These are phyloP conservation scores for Euproctis similis DNA, from an alignment of 2,888 invertebrate genomes.

Conservation along the genomic window DNA sequence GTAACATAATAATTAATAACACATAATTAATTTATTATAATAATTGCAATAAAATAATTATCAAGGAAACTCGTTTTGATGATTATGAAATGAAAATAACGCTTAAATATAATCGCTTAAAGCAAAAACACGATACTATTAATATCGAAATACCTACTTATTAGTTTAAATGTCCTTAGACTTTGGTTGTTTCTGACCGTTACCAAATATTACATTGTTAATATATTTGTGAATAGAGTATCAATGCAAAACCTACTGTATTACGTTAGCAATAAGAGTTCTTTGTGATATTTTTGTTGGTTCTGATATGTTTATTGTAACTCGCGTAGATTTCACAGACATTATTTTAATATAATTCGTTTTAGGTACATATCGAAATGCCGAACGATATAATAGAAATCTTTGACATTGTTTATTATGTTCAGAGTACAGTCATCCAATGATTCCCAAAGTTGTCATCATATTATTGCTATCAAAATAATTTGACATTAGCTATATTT, in stretches of 20 bases:
- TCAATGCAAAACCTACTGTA: slow-evolving; percentile 28
- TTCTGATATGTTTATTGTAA: slow-evolving; percentile 58
- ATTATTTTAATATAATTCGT: slow-evolving; percentile 58
- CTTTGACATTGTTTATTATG: slow-evolving; percentile 71
- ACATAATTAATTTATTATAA: too few relatives aligned
- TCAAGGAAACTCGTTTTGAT: too few relatives aligned
- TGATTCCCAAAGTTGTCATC: slow-evolving; percentile 60
- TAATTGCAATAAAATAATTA: too few relatives aligned
- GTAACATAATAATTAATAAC: too few relatives aligned
- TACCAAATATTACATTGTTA: slow-evolving; percentile 37
- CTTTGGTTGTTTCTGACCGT: slow-evolving; percentile 46
- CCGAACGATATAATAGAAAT: slow-evolving; percentile 69
- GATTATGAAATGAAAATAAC: too few relatives aligned
- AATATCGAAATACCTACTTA: too few relatives aligned
- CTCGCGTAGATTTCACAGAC: slow-evolving; percentile 64
- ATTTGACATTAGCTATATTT: too few relatives aligned
- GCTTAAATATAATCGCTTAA: too few relatives aligned
- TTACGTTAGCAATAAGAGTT: slow-evolving; percentile 16
- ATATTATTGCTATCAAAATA: too few relatives aligned
- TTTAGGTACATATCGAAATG: slow-evolving; percentile 65
- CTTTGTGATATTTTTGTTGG: slow-evolving; percentile 5
- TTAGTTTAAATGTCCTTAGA: slow-evolving; percentile 61
- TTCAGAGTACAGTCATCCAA: slow-evolving; percentile 44
- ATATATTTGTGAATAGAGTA: slow-evolving; percentile 1
- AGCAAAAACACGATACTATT: too few relatives aligned